phyloP scores from a whole-genome alignment of 2,113 vertebrate species.

The Pseudonaja textilis region DNA sequence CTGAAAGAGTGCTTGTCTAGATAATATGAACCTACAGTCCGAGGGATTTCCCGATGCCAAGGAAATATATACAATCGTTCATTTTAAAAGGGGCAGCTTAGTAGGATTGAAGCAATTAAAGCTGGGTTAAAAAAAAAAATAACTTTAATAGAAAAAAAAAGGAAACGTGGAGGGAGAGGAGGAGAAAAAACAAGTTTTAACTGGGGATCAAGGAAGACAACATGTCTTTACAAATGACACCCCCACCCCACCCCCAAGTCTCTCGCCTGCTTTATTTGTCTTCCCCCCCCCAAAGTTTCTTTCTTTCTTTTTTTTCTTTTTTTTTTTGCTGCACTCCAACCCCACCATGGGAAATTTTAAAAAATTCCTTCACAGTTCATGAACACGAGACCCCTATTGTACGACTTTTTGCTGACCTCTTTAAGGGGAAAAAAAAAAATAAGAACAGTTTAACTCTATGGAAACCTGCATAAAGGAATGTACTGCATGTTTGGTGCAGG shows the following conservation, averaged over 20 bases:
- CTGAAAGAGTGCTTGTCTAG: slow-evolving; percentile 70
- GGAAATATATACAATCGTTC: slow-evolving; percentile 60
- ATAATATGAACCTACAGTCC: slow-evolving; percentile 51
- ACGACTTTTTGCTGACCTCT: slow-evolving; percentile 65
- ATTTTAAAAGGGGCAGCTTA: slow-evolving; percentile 58
- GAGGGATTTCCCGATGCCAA: slow-evolving; percentile 61
- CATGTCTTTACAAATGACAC: slow-evolving; percentile 18
- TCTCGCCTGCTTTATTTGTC: slow-evolving; percentile 35
- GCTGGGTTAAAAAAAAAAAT: slow-evolving; percentile 47
- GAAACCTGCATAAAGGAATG: slow-evolving; percentile 71
- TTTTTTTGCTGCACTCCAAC: slow-evolving; percentile 16
- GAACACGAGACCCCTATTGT: slow-evolving; percentile 53
- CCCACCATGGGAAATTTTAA: slow-evolving; percentile 53
- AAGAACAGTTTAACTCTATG: slow-evolving; percentile 68
- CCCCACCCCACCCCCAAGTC: not conserved
- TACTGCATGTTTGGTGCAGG: slow-evolving; percentile 65
- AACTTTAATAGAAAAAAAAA: slow-evolving; percentile 43
- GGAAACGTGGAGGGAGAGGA: not conserved
- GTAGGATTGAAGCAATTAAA: slow-evolving; percentile 69
- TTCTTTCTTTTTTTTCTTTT: not conserved
- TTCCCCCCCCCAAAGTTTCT: not conserved
- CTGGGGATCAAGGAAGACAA: slow-evolving; percentile 19
- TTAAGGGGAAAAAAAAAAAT: slow-evolving; percentile 60
- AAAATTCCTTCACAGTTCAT: slow-evolving; percentile 61
- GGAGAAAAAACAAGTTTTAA: slow-evolving; percentile 54